Percentiles rank a stretch among this genome's conserved stretches.
Conservation (phyloP, 2,888 invertebrate genomes). For the Nycteola revayana region DNA sequence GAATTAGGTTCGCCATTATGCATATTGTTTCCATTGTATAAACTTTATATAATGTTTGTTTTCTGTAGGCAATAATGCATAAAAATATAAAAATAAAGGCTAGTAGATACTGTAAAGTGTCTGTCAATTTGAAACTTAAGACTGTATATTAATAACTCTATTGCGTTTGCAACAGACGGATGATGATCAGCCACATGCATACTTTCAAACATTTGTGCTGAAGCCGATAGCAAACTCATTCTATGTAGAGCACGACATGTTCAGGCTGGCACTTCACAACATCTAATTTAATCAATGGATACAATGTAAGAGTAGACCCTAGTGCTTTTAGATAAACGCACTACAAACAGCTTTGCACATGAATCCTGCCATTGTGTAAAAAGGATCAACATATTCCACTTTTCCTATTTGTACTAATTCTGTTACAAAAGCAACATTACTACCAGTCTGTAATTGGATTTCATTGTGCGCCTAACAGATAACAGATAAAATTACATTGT, state of each 20-base stretch:
- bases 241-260: slow-evolving; percentile 97
- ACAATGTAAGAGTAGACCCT: slow-evolving; percentile 49
- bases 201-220: slow-evolving; percentile 96
- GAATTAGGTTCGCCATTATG: too few species aligned
- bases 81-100: too few species aligned
- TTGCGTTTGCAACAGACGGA: slow-evolving; percentile 90
- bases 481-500: not conserved
- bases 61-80: too few species aligned
- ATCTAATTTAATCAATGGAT: slow-evolving; percentile 43
- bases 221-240: slow-evolving; percentile 94
- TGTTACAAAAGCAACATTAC: slow-evolving; percentile 8
- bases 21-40: too few species aligned
- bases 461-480: not conserved
- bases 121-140: too few species aligned
- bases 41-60: too few species aligned
- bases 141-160: slow-evolving; percentile 32
- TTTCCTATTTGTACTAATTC: slow-evolving; percentile 9
- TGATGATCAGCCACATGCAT: slow-evolving; percentile 96
- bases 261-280: slow-evolving; percentile 96
- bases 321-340: slow-evolving; percentile 33
- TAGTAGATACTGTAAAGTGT: too few species aligned
- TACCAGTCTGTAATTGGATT: slow-evolving; percentile 7
- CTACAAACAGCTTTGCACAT: slow-evolving; percentile 20
- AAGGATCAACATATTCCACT: slow-evolving; percentile 8
- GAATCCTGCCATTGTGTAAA: slow-evolving; percentile 6